These are phyloP conservation scores for Procapra przewalskii DNA, from an alignment of 2,113 vertebrate species.

Conservation along the genomic window DNA sequence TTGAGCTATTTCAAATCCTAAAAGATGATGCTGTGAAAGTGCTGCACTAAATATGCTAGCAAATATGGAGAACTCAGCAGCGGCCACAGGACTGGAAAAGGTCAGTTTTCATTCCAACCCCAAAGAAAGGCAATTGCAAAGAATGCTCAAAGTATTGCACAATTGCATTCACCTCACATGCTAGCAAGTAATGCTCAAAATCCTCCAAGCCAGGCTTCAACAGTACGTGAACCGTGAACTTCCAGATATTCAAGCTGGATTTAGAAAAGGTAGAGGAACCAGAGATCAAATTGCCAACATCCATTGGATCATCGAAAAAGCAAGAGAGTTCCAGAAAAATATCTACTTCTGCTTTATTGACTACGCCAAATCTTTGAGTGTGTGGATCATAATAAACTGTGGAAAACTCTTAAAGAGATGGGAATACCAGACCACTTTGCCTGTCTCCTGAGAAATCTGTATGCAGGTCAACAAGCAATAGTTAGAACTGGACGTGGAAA, in stretches of 20 bases:
- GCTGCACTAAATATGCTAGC: not conserved
- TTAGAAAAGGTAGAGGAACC: not conserved
- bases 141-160: not conserved
- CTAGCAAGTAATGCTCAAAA: not conserved
- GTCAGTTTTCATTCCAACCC: not conserved
- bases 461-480: not conserved
- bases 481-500: not conserved
- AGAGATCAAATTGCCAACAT: not conserved
- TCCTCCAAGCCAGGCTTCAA: not conserved
- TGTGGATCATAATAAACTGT: not conserved
- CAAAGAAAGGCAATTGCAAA: not conserved
- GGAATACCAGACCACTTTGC: not conserved
- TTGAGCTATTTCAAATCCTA: not conserved
- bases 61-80: not conserved
- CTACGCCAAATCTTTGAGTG: not conserved
- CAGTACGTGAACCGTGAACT: fast-evolving
- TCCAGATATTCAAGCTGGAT: not conserved
- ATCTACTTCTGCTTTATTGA: not conserved
- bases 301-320: fast-evolving
- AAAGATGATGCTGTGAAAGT: not conserved
- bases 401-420: not conserved
- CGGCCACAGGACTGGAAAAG: not conserved
- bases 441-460: not conserved
- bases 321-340: not conserved
- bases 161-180: not conserved